Conservation (phyloP, 2,888 invertebrate genomes). For the Ramazzottius varieornatus region DNA sequence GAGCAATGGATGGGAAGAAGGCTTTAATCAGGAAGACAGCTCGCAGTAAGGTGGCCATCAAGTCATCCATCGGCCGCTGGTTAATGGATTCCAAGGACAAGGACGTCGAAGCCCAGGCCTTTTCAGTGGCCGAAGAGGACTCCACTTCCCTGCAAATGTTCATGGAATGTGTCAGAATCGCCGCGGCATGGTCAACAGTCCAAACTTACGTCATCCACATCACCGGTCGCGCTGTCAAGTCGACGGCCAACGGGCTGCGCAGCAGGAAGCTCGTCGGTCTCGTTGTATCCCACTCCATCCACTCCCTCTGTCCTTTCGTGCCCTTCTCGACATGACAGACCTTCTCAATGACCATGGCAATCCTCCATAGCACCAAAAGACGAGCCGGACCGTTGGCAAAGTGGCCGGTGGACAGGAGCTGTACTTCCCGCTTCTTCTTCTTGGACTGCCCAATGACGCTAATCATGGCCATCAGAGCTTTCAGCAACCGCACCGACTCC, state of each 20-base stretch:
- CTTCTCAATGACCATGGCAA: neutral
- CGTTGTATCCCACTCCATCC: neutral
- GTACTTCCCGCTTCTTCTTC: neutral
- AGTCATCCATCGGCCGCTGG: too few species aligned
- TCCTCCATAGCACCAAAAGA: neutral
- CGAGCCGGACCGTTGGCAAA: neutral
- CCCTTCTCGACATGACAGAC: neutral
- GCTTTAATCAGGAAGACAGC: too few species aligned
- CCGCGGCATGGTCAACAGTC: too few species aligned
- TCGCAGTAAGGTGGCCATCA: too few species aligned
- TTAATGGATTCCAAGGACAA: too few species aligned
- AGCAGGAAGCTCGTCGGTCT: neutral
- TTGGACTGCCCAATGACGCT: neutral
- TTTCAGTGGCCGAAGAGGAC: too few species aligned
- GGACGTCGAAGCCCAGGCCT: too few species aligned
- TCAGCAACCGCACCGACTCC: neutral
- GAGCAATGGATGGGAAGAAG: too few species aligned
- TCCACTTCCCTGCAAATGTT: too few species aligned
- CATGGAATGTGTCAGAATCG: too few species aligned
- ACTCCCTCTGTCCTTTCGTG: neutral
- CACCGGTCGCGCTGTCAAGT: neutral
- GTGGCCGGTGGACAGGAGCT: neutral
- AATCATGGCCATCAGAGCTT: neutral
- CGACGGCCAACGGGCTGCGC: neutral
- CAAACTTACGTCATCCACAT: too few species aligned